These are phyloP conservation scores for Smithornis capensis DNA, from an alignment of 2,113 vertebrate genomes.

Conservation along the genomic window DNA sequence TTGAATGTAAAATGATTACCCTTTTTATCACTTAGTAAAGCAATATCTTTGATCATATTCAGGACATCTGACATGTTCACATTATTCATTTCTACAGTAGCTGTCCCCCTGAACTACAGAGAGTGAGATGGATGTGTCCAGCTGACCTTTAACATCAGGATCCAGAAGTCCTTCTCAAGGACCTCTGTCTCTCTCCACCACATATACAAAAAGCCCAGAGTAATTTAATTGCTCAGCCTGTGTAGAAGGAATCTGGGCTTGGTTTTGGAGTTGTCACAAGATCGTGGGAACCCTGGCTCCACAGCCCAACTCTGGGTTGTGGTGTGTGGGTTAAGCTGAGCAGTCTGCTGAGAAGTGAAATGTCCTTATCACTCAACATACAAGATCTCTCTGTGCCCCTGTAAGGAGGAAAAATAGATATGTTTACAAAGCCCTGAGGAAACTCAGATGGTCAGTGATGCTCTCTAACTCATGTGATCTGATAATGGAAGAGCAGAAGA, in stretches of 20 bases:
- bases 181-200: neutral
- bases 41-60: neutral
- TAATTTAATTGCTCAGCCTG: neutral
- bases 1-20: neutral
- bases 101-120: neutral
- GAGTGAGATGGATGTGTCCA: neutral
- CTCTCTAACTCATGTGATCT: neutral
- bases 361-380: neutral
- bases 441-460: neutral
- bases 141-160: neutral
- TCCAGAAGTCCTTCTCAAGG: neutral
- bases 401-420: neutral
- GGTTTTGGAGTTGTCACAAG: rapidly evolving
- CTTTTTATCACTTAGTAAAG: neutral
- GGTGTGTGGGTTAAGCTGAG: neutral
- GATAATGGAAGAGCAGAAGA: neutral
- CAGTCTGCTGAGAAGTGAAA: neutral
- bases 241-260: neutral
- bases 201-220: rapidly evolving
- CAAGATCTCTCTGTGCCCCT: neutral
- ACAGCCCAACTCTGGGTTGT: neutral
- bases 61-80: neutral
- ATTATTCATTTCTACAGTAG: neutral
- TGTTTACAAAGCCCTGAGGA: neutral
- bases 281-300: neutral